Evolutionary conservation across 1,140 invertebrate genomes (phyloP).

Genomic region (Drosophila azteca): DNA sequence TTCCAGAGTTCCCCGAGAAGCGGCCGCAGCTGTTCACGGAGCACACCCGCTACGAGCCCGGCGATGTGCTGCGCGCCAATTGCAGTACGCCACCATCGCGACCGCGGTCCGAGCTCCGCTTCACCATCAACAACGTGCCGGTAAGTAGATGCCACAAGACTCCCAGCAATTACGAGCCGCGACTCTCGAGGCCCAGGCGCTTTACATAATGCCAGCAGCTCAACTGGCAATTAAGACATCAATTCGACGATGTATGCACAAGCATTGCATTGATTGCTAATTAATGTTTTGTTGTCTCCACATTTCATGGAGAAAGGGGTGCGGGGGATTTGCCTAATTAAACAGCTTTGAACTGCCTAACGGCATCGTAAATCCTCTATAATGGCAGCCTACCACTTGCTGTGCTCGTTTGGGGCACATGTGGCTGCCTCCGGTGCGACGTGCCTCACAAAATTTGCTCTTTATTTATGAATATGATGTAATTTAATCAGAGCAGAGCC

Average conservation of each 20-base stretch:
- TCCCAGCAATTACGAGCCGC: background rate
- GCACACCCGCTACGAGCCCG: constrained; percentile 89
- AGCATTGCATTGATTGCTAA: constrained; percentile 52
- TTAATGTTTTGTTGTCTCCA: constrained; percentile 37
- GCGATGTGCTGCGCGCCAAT: constrained; percentile 89
- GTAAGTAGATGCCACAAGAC: constrained; percentile 85
- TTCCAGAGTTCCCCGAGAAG: constrained; percentile 86
- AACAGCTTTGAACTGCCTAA: constrained; percentile 60
- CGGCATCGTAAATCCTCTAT: constrained; percentile 74
- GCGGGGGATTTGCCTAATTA: constrained; percentile 68
- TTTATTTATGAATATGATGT: constrained; percentile 78
- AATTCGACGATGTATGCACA: constrained; percentile 13
- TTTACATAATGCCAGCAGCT: constrained; percentile 33
- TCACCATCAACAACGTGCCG: constrained; percentile 89
- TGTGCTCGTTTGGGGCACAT: constrained; percentile 47
- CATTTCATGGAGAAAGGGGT: too few relatives aligned
- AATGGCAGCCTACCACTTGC: constrained; percentile 45
- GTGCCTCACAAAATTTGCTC: constrained; percentile 68
- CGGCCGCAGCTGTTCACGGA: constrained; percentile 87
- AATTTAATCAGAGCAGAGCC: constrained; percentile 62
- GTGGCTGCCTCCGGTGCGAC: constrained; percentile 33
- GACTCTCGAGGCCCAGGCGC: constrained; percentile 6
- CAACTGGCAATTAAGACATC: constrained; percentile 53
- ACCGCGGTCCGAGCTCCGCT: constrained; percentile 88
- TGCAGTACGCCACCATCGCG: constrained; percentile 90